A percentile compares a stretch with the other conserved stretches of the same genome.
Evolutionary conservation across 2,113 vertebrate genomes (phyloP).

Genomic region (Sebastes schlegelii): DNA sequence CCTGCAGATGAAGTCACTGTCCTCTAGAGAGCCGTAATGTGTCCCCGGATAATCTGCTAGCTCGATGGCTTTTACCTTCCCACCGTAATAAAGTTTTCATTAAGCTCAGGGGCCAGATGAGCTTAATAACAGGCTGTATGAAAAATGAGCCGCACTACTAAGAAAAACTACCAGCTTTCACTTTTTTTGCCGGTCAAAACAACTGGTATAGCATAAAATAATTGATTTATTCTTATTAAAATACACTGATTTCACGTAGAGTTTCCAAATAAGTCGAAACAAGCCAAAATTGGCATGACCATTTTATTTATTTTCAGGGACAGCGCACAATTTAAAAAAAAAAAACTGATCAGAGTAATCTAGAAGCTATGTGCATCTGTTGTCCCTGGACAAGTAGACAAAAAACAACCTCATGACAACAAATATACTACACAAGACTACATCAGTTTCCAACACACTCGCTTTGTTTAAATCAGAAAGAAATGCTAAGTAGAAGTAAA

Average conservation of each 20-base stretch:
- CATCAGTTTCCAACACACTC: not conserved
- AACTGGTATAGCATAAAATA: not conserved
- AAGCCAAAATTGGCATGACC: not conserved
- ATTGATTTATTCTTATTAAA: not conserved
- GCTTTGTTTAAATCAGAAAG: not conserved
- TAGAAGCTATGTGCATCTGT: not conserved
- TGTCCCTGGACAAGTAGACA: not conserved
- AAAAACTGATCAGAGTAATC: too few species aligned
- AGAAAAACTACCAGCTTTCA: too few species aligned
- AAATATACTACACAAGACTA: not conserved
- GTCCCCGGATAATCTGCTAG: not conserved
- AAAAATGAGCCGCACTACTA: not conserved
- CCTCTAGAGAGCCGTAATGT: slow-evolving; percentile 10
- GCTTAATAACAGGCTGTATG: too few species aligned
- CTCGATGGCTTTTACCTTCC: not conserved
- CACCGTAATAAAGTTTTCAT: slow-evolving; percentile 16
- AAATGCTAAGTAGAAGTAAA: not conserved
- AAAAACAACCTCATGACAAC: not conserved
- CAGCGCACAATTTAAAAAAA: not conserved
- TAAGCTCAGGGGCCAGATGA: not conserved
- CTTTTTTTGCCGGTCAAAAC: too few species aligned
- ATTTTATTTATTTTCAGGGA: not conserved
- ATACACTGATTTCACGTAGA: not conserved
- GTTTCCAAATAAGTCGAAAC: not conserved
- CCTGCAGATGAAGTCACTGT: slow-evolving; percentile 16